Evolutionary conservation across 2,797 vertebrate species (phyloP).

Genomic region (Platalea minor): DNA sequence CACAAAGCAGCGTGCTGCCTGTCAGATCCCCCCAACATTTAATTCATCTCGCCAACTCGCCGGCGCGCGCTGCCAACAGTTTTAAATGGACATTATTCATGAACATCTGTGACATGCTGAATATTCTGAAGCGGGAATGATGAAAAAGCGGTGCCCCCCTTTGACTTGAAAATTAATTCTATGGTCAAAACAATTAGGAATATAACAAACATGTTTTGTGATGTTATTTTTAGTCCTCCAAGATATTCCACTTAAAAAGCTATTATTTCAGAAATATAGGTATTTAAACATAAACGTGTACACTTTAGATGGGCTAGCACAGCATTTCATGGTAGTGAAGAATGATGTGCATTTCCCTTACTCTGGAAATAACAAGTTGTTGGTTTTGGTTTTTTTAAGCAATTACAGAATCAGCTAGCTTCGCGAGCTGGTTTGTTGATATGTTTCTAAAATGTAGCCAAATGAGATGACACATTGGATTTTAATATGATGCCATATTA

Average conservation of each 20-base stretch:
- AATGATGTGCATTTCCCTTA: not conserved
- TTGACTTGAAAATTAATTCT: constrained; percentile 93
- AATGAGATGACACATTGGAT: constrained; percentile 50
- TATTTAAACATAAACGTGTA: not conserved
- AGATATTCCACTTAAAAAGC: constrained; percentile 20
- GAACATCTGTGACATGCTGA: constrained; percentile 95
- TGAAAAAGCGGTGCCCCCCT: constrained; percentile 86
- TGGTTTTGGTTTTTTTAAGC: not conserved
- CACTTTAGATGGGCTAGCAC: not conserved
- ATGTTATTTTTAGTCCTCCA: constrained; percentile 64
- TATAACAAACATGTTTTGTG: constrained; percentile 68
- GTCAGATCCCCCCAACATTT: constrained; percentile 99
- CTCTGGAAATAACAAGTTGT: not conserved
- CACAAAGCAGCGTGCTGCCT: constrained; percentile 98
- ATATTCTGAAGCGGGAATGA: constrained; percentile 85
- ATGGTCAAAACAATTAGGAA: constrained; percentile 81
- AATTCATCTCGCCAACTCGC: constrained; percentile 94
- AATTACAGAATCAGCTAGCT: constrained; percentile 55
- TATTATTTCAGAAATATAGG: not conserved
- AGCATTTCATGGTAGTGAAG: not conserved
- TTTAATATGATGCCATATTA: constrained; percentile 26
- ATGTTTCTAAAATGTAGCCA: constrained; percentile 18
- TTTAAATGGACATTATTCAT: constrained; percentile 99
- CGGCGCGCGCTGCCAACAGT: constrained; percentile 81
- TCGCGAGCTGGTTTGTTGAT: constrained; percentile 34